Percentiles rank a stretch among this genome's conserved stretches.
Conservation (phyloP, 2,113 vertebrate genomes). For the Rafetus swinhoei region DNA sequence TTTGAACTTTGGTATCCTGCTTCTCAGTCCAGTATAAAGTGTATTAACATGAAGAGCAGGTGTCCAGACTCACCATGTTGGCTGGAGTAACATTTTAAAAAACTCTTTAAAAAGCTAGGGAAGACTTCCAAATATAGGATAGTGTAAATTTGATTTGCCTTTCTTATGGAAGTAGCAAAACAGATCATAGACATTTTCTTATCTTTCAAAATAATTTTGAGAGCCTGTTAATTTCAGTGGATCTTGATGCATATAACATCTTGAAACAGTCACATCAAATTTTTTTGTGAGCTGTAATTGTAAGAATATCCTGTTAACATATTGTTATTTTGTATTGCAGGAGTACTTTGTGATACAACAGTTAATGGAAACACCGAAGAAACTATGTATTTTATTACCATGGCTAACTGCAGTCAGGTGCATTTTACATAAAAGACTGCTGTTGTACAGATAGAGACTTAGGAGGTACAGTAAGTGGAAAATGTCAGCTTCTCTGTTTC, state of each 20-base stretch:
- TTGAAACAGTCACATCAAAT: not conserved
- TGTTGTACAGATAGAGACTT: conserved; percentile 13
- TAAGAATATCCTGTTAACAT: not conserved
- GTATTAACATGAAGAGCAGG: not conserved
- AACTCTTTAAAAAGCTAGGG: not conserved
- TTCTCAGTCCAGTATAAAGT: not conserved
- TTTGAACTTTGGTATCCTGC: not conserved
- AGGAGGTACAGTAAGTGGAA: conserved; percentile 29
- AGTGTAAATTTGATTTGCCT: not conserved
- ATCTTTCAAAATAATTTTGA: not conserved
- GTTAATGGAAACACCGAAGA: conserved; percentile 79
- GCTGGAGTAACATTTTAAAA: not conserved
- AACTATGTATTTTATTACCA: conserved; percentile 77
- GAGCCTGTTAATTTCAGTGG: not conserved
- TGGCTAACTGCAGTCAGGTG: conserved; percentile 79
- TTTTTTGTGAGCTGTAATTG: not conserved
- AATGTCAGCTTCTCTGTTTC: not conserved
- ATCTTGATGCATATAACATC: not conserved
- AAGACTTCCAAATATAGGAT: not conserved
- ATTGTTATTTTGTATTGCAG: conserved; percentile 66
- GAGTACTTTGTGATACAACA: conserved; percentile 78
- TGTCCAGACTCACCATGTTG: not conserved
- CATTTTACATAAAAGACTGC: conserved; percentile 69
- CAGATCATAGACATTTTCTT: not conserved
- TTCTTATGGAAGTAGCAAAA: not conserved